Base-by-base conservation (phyloP, 2,888 invertebrate species). In the Pandemis heparana region DNA sequence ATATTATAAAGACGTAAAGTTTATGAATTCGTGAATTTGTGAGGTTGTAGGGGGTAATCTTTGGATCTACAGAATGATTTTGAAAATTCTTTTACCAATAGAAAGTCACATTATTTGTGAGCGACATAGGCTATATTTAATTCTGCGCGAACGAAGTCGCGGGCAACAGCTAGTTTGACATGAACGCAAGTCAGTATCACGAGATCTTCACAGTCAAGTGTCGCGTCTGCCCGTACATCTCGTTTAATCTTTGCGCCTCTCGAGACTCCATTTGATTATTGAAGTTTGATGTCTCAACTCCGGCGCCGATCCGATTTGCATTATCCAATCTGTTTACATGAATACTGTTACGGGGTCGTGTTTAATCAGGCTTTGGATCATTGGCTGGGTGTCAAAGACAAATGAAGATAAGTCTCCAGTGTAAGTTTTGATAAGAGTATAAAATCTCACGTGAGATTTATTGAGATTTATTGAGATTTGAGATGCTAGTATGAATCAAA, bases 241-340 rank as follows among this genome's bases (percentile, higher is more conserved):
- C 59, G 14, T 43, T 12, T 51, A 16, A 51, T 62, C 60, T 38
- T 32, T 68, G 23, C 32, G 38, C 32, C 43, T 46, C 12, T n/a
- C 38, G 48, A 48, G 84, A 85, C 81, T 48, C 78, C 83, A 91
- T 92, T 92, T 92, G 92, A 92, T 92, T 92, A 92, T 91, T 89
- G 89, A 93, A 92, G 92, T 92, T 90, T 92, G 92, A 91, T 87
- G 88, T 90, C 90, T 91, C 89, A 85, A 84, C 85, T 85, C 84
- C 72, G 77, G 77, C 72, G 74, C 73, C 82, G 83, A 79, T 80
- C 78, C 83, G 79, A 92, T 92, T 92, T 88, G 88, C 91, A 92
- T 92, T 89, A 89, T 88, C 89, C 89, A 91, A 92, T 92, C 90
- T 91, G 83, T 83, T 84, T 75, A 70, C 75, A 77, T 78, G 69